Evolutionary conservation across 2,888 invertebrate genomes (phyloP), one percentile per base, ranked within the genome.

Genomic region (Zaprionus lineosus): DNA sequence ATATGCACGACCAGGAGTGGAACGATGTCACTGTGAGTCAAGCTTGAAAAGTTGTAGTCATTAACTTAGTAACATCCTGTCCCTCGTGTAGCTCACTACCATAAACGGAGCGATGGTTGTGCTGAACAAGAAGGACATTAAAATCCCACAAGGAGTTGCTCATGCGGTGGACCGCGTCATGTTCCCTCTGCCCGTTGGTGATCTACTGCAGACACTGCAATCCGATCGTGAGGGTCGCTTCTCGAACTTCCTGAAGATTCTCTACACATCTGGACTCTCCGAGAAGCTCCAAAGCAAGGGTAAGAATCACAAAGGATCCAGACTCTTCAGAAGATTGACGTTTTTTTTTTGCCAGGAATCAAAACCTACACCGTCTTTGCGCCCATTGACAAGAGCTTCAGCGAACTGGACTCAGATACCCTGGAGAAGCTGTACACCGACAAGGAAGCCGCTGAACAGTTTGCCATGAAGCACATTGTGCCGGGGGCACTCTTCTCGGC

Each of bases 111-210:
- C 96, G 15, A 93, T 94, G 89, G 93, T 96, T 11, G 90, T 94
- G 24, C 93, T 94, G n/a, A 95, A 95, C 59, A 95, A 95, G 87
- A 94, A 94, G 86, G 95, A 96, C 88, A 94, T 96, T 44, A 93
- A 93, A 75, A 95, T 96, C 69, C 96, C 96, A 0, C 96, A 96
- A 91, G 96, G 96, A 31, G 92, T 96, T 72, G 96, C 96, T 0
- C 96, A 96, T 85, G 94, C 95, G 0, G 92, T 96, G 0, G 96
- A 96, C 89, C 91, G 95, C 15, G 96, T 96, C 2, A 95, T 96
- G 96, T 96, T 96, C 91, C 96, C 96, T 0, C 91, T 96, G 61
- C 96, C 96, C 0, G 96, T 96, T 0, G 96, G 96, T 1, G 96
- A 96, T 89, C 90, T 96, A 44, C 92, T 96, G 28, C 96, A 96